phyloP scores from a whole-genome alignment of 2,113 vertebrate species.

The Agelaius tricolor region DNA sequence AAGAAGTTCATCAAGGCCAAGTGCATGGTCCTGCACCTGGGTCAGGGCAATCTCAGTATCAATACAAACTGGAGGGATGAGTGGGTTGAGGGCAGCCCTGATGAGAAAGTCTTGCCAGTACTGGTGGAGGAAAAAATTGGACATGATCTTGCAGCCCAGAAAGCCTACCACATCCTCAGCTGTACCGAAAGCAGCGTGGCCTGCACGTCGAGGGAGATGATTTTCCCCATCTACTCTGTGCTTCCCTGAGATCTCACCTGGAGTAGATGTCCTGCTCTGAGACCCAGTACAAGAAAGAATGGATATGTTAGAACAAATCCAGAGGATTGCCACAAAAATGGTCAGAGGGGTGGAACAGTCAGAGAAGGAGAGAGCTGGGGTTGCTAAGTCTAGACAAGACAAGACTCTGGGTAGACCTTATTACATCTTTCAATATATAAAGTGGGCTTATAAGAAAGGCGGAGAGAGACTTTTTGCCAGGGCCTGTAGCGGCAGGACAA shows the following conservation, averaged over 20 bases:
- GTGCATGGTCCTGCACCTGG: background rate
- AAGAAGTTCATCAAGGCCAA: background rate
- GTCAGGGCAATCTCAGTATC: background rate
- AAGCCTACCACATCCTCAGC: background rate
- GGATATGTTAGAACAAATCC: accelerated
- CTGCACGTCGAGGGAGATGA: background rate
- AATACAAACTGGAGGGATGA: background rate
- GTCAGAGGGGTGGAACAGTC: background rate
- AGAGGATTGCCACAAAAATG: background rate
- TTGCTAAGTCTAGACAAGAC: background rate
- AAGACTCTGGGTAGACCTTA: background rate
- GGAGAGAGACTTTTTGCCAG: background rate
- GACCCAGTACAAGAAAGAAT: background rate
- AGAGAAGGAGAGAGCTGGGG: background rate
- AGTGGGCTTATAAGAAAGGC: background rate
- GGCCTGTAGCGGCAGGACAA: background rate
- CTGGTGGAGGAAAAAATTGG: background rate
- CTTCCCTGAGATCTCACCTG: background rate
- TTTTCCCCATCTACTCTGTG: background rate
- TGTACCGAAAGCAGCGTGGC: accelerated
- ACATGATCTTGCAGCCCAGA: background rate
- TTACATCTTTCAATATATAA: background rate
- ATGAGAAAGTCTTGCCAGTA: background rate
- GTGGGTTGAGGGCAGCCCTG: background rate
- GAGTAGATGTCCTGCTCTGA: background rate